Evolutionary conservation across 2,113 vertebrate genomes (phyloP), one percentile per base, ranked within the genome.

Genomic region (Dicerorhinus sumatrensis): DNA sequence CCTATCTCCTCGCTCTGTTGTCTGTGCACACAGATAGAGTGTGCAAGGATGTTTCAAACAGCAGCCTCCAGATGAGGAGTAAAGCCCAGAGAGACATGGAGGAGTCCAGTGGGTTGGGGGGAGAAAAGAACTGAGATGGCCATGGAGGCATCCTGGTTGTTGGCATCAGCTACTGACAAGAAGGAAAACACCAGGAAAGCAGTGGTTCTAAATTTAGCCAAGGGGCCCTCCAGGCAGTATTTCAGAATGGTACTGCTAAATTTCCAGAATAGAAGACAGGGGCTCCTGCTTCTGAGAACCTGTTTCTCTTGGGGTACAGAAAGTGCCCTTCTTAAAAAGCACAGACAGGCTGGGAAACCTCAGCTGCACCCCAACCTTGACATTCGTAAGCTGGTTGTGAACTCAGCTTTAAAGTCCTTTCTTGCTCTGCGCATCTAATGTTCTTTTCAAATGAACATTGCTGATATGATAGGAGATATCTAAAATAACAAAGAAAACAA

Each of bases 401-500:
- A 73, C 6, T 88, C 51, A 54, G 16, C 46, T 76, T 80, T 56
- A 20, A 75, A 90, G 25, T 42, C 23, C 29, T 87, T 48, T 90
- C 46, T 83, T 73, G 5, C 7, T 67, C 54, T 60, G 13, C 60
- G n/a, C 5, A 23, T 56, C 77, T 67, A 54, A 54, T 87, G 72
- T 81, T 85, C 18, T 33, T 58, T 60, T 67, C 69, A 73, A 51
- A 82, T 62, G 69, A 36, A 75, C 62, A 5, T 58, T 73, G 9
- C 46, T 89, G 21, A 70, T 65, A 65, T 72, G 79, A 65, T 27
- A 31, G 9, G 14, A n/a, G 13, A 73, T 12, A 81, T 20, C 70
- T 84, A 95, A 92, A 95, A 70, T 48, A 69, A 88, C 39, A 91
- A 72, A 77, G 20, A 79, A 58, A 69, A 88, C 39, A 91, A 67